Evolutionary conservation across 2,113 vertebrate genomes (phyloP).

Genomic region (Mugil cephalus): DNA sequence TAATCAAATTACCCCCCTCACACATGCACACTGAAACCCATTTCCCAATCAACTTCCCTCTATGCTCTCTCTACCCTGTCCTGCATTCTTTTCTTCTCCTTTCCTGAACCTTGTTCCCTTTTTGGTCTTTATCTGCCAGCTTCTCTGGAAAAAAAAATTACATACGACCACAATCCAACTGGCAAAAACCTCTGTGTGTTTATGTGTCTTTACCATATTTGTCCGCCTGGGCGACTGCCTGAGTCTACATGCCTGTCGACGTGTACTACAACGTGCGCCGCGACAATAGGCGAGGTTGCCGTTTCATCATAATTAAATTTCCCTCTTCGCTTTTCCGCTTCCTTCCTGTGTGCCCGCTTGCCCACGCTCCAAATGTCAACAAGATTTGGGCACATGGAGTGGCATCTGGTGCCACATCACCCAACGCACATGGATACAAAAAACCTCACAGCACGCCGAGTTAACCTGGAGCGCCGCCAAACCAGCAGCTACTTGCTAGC

Average conservation of each 20-base stretch:
- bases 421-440: conserved; percentile 88
- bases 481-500: conserved; percentile 76
- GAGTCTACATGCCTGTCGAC: conserved; percentile 62
- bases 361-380: conserved; percentile 94
- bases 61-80: not conserved
- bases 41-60: conserved; percentile 66
- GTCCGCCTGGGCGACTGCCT: conserved; percentile 11
- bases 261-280: conserved; percentile 72
- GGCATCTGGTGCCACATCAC: conserved; percentile 95
- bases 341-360: conserved; percentile 84
- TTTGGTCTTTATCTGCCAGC: conserved; percentile 23
- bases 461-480: conserved; percentile 78
- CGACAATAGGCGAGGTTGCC: conserved; percentile 89
- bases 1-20: conserved; percentile 78
- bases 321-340: conserved; percentile 88
- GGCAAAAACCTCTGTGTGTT: not conserved
- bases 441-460: conserved; percentile 86
- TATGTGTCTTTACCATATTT: conserved; percentile 20
- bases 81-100: conserved; percentile 14
- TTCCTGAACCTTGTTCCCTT: conserved; percentile 35
- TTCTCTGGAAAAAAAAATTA: conserved; percentile 19
- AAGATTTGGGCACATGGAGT: conserved; percentile 97
- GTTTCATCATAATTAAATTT: conserved; percentile 98
- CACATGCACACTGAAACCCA: conserved; percentile 61
- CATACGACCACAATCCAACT: conserved; percentile 2